Percentiles rank a stretch among this genome's conserved stretches.
phyloP scores from a whole-genome alignment of 2,113 vertebrate genomes.

The Pipa parva region DNA sequence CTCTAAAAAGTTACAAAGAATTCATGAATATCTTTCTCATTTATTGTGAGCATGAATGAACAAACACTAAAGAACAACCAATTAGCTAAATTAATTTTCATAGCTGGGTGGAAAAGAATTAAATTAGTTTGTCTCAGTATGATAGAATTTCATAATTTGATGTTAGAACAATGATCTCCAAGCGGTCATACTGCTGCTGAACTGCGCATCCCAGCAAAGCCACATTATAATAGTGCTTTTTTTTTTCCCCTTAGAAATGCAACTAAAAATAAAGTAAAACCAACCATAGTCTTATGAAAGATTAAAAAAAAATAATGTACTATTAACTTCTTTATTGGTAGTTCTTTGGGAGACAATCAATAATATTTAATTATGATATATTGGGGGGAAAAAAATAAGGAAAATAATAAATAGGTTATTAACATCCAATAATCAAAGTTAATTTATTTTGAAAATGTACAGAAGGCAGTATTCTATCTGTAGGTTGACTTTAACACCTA shows the following conservation, averaged over 20 bases:
- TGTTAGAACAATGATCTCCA: background rate
- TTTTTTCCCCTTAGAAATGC: background rate
- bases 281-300: too few species aligned
- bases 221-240: background rate
- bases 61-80: slow-evolving; percentile 2
- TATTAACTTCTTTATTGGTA: too few species aligned
- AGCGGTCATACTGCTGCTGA: background rate
- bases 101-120: slow-evolving; percentile 1
- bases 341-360: too few species aligned
- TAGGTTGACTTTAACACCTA: too few species aligned
- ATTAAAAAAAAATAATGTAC: too few species aligned
- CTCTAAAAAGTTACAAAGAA: background rate
- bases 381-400: too few species aligned
- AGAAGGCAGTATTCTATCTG: too few species aligned
- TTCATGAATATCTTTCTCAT: background rate
- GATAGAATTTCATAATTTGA: background rate
- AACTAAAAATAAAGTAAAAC: background rate
- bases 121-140: background rate
- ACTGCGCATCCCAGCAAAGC: background rate
- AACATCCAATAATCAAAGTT: too few species aligned
- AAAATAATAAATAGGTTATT: too few species aligned
- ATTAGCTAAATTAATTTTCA: slow-evolving; percentile 2
- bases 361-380: too few species aligned
- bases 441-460: too few species aligned
- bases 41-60: background rate